Base-by-base conservation (phyloP, 2,797 vertebrate species). In the Sebastes dallii region DNA sequence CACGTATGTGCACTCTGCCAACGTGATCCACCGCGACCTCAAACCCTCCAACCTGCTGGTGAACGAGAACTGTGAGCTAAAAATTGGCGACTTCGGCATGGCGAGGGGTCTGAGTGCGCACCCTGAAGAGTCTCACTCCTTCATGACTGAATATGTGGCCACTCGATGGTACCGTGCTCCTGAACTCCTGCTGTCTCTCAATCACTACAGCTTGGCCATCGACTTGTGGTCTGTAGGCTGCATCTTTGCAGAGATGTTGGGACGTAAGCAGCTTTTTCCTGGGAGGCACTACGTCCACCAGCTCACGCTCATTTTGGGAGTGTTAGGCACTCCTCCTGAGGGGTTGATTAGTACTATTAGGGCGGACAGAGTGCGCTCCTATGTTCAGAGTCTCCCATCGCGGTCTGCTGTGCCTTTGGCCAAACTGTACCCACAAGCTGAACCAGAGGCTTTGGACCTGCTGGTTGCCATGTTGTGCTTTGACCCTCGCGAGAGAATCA, bases 1-100 rank as follows among this genome's bases (percentile, higher is more conserved):
- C 67, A 97, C 98, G 89, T 98, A 98, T 62, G 96, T 98, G 89
- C 97, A 99, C 86, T 98, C 97, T 1, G 97, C 97, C 86, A 97
- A 97, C 30, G 97, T 98, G 80, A 97, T 99, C 85, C 97, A 98
- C 83, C 97, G 97, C 0, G 97, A 98, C 91, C 97, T 98, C 75
- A 98, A 98, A 88, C 97, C 97, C 32, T 97, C 97, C 66, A 98
- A 98, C 93, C 92, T 98, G 78, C 69, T 98, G 86, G 97, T 98
- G 81, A 97, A 98, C 1, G 98, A 98, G 91, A 98, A 97, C 96
- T 99, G 97, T 2, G 97, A 98, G 94, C 95, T 99, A 29, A 99
- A 99, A 91, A 97, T 99, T 0, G 97, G 97, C 0, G 97, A 99
- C 89, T 98, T 99, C 0, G 97, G 97, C 77, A 98, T 98, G 97